A percentile compares a stretch with the other conserved stretches of the same genome.
Conservation (phyloP, 2,113 vertebrate species). For the Recurvirostra avosetta region DNA sequence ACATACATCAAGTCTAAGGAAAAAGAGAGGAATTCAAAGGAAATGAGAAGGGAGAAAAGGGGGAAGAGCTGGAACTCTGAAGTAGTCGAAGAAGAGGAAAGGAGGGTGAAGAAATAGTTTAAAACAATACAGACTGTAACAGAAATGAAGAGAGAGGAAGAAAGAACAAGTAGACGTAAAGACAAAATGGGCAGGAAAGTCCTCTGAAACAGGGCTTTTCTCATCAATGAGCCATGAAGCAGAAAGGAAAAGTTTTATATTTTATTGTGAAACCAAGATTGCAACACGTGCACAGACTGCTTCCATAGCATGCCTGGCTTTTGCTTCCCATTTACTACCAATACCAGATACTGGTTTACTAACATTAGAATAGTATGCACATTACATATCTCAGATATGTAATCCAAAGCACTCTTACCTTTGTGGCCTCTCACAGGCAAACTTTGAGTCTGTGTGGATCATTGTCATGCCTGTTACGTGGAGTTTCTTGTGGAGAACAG, state of each 20-base stretch:
- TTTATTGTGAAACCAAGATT: neutral
- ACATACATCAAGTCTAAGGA: neutral
- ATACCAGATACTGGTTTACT: neutral
- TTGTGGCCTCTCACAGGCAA: neutral
- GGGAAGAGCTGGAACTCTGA: neutral
- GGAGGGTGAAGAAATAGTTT: neutral
- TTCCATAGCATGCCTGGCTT: neutral
- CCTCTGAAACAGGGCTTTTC: neutral
- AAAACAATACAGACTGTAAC: neutral
- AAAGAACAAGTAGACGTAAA: neutral
- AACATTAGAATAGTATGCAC: neutral
- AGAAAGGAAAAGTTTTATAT: neutral
- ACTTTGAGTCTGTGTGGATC: neutral
- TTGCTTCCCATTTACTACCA: neutral
- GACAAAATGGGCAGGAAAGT: neutral
- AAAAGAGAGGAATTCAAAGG: neutral
- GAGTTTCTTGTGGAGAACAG: neutral
- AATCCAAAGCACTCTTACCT: neutral
- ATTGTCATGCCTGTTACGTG: neutral
- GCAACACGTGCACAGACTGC: neutral
- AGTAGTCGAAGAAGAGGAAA: neutral
- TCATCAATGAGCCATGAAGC: neutral
- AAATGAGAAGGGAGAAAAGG: neutral
- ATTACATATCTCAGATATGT: neutral
- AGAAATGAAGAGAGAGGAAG: neutral